phyloP scores from a whole-genome alignment of 2,797 vertebrate genomes.

The Halcyon leucocephala region DNA sequence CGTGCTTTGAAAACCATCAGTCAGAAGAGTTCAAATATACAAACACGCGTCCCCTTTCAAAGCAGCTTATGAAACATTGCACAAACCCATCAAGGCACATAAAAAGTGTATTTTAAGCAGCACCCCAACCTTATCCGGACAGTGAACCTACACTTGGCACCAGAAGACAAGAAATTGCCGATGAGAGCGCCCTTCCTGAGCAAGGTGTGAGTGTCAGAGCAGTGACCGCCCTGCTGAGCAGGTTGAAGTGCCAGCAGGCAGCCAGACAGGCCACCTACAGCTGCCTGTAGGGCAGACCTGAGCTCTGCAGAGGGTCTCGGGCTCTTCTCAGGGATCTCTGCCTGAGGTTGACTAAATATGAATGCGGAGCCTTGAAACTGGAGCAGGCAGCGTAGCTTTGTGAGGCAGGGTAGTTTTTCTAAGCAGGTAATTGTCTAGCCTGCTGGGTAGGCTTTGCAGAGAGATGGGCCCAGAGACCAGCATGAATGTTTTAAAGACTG shows the following conservation, averaged over 20 bases:
- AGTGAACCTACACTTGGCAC: not conserved
- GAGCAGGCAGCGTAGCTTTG: not conserved
- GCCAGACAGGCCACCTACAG: not conserved
- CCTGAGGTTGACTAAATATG: not conserved
- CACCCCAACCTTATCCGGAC: not conserved
- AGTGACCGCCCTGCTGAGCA: rapidly evolving
- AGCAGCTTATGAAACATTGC: not conserved
- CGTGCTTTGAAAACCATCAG: not conserved
- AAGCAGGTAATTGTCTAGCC: not conserved
- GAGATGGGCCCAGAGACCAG: no score
- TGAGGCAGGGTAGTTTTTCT: not conserved
- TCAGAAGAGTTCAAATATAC: not conserved
- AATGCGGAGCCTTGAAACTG: not conserved
- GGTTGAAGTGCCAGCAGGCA: not conserved
- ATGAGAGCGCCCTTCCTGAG: not conserved
- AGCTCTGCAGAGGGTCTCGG: not conserved
- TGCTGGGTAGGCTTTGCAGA: not conserved
- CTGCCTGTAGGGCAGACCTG: not conserved
- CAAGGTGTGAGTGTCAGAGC: not conserved
- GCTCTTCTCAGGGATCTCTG: not conserved
- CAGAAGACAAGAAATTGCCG: not conserved
- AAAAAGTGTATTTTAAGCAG: not conserved
- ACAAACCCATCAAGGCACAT: not conserved
- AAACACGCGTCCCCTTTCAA: not conserved
- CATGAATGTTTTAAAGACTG: rapidly evolving